Conservation (phyloP, 2,113 vertebrate species). For the Oceanites oceanicus region DNA sequence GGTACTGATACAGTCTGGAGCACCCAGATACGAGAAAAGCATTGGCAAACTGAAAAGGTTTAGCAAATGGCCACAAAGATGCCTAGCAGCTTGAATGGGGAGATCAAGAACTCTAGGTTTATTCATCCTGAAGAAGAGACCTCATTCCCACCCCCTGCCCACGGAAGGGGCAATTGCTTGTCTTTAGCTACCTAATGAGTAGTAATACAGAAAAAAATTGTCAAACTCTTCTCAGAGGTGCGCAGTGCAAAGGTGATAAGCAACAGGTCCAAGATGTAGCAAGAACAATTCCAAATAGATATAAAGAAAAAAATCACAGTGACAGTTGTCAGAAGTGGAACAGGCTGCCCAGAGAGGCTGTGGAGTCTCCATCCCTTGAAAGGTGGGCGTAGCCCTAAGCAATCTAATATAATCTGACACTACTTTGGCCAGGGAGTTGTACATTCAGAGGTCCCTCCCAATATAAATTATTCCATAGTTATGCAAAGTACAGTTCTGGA, state of each 20-base stretch:
- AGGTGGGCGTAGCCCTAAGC: neutral
- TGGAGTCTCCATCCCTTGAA: neutral
- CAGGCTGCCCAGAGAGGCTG: neutral
- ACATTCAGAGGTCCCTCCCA: neutral
- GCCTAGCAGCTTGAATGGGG: neutral
- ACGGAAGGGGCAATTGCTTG: neutral
- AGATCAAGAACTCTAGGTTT: fast-evolving
- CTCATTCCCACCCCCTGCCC: neutral
- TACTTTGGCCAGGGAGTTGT: neutral
- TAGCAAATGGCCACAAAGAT: neutral
- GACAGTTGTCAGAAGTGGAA: neutral
- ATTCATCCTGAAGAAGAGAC: neutral
- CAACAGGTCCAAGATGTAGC: neutral
- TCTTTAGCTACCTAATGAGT: neutral
- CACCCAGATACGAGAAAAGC: neutral
- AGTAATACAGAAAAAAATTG: neutral
- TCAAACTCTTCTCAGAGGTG: neutral
- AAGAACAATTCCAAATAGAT: neutral
- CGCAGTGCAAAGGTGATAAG: neutral
- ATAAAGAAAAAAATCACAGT: neutral
- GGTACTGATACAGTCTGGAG: neutral
- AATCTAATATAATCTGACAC: neutral
- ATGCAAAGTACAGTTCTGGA: neutral
- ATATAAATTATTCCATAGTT: neutral
- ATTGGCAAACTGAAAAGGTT: neutral